These are phyloP conservation scores for Coleophora flavipennella DNA, from an alignment of 2,888 invertebrate species.

Conservation along the genomic window DNA sequence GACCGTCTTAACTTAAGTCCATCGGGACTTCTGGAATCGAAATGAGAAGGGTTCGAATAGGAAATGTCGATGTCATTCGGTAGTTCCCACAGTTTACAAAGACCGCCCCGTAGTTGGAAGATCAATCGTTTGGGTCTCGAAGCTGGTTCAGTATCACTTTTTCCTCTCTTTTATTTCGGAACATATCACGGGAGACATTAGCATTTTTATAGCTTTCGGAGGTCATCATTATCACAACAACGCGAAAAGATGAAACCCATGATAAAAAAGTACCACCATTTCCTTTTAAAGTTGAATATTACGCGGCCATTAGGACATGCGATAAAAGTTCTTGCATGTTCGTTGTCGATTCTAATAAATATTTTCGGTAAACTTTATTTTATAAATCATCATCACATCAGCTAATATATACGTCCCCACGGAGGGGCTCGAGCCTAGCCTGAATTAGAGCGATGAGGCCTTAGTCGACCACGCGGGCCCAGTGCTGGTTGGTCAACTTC, in stretches of 20 bases:
- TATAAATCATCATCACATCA: too few relatives aligned
- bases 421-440: too few relatives aligned
- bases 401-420: too few relatives aligned
- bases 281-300: constrained; percentile 33
- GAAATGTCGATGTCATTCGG: constrained; percentile 7
- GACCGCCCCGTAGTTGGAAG: constrained; percentile 2
- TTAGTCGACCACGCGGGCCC: too few relatives aligned
- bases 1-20: too few relatives aligned
- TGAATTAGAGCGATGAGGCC: too few relatives aligned
- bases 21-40: too few relatives aligned
- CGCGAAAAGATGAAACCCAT: constrained; percentile 23
- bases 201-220: constrained; percentile 50
- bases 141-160: constrained; percentile 8
- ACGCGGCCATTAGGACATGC: constrained; percentile 11
- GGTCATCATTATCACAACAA: constrained; percentile 35
- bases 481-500: too few relatives aligned
- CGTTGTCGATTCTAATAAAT: too few relatives aligned
- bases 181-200: constrained; percentile 43
- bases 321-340: background rate
- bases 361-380: too few relatives aligned
- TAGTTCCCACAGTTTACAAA: constrained; percentile 5
- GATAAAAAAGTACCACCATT: constrained; percentile 29
- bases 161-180: constrained; percentile 32
- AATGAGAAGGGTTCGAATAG: background rate
- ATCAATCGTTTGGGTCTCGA: constrained; percentile 2